Evolutionary conservation across 2,888 invertebrate genomes (phyloP).

Genomic region (Epistrophe grossulariae): DNA sequence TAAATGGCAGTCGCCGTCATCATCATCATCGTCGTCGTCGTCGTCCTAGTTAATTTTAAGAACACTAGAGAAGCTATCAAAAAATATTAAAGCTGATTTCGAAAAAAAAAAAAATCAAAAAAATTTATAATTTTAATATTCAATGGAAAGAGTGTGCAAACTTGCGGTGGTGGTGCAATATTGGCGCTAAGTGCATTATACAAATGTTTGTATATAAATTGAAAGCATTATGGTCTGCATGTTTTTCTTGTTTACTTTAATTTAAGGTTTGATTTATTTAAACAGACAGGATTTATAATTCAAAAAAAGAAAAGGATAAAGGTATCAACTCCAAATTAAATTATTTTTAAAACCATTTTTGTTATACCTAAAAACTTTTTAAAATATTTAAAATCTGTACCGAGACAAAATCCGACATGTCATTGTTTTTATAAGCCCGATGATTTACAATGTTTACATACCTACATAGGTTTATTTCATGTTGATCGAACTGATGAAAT

Average conservation of each 20-base stretch:
- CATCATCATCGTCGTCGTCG: constrained; percentile 23
- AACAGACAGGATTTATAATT: background rate
- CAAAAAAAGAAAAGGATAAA: no score
- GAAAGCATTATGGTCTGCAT: constrained; percentile 1
- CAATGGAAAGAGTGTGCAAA: background rate
- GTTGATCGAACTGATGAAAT: no score
- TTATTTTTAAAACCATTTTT: background rate
- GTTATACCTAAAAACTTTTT: background rate
- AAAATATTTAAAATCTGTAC: background rate
- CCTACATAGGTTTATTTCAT: no score
- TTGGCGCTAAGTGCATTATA: constrained; percentile 69
- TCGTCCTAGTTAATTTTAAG: constrained; percentile 59
- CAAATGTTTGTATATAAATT: constrained; percentile 49
- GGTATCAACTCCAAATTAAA: no score
- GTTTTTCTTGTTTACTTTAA: background rate
- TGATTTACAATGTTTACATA: no score
- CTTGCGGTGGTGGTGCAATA: constrained; percentile 37
- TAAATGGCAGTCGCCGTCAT: constrained; percentile 65
- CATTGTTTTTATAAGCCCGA: no score
- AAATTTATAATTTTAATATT: background rate
- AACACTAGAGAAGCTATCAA: constrained; percentile 72
- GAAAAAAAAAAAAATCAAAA: background rate
- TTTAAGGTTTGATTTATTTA: background rate
- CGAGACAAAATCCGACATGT: no score
- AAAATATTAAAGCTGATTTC: background rate